phyloP scores from a whole-genome alignment of 1,140 invertebrate genomes.

The Heliconius eleuchia region DNA sequence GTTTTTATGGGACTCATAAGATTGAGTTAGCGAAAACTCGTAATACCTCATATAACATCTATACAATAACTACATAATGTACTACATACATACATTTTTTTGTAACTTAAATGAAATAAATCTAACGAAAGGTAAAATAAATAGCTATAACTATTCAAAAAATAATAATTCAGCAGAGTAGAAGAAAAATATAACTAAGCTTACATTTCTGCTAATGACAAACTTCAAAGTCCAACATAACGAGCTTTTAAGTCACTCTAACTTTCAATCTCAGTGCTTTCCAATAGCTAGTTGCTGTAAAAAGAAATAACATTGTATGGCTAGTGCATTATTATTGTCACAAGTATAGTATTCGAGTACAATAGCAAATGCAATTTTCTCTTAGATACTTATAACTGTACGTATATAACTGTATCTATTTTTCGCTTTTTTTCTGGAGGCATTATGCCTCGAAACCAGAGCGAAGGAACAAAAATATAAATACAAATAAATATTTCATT shows the following conservation, averaged over 20 bases:
- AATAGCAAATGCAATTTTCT: not conserved
- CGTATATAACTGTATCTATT: too few species aligned
- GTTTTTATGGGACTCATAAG: too few species aligned
- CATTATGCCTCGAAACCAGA: too few species aligned
- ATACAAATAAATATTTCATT: too few species aligned
- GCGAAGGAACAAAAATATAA: too few species aligned
- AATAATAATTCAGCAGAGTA: not conserved
- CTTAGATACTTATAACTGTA: too few species aligned
- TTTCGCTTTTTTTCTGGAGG: too few species aligned
- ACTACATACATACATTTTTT: too few species aligned
- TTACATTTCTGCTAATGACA: constrained; percentile 1
- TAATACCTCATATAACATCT: too few species aligned
- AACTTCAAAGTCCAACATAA: constrained; percentile 7
- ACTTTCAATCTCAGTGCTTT: not conserved
- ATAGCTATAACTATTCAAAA: not conserved
- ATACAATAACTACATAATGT: too few species aligned
- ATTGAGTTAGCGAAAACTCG: too few species aligned
- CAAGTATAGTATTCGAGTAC: not conserved
- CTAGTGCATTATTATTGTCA: not conserved
- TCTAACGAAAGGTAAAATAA: not conserved
- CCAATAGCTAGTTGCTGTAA: not conserved
- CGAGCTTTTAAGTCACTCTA: not conserved
- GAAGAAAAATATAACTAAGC: not conserved
- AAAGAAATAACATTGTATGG: constrained; percentile 6
- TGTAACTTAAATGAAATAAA: not conserved